Conservation (phyloP, 2,113 vertebrate genomes). For the Embiotoca jacksoni region DNA sequence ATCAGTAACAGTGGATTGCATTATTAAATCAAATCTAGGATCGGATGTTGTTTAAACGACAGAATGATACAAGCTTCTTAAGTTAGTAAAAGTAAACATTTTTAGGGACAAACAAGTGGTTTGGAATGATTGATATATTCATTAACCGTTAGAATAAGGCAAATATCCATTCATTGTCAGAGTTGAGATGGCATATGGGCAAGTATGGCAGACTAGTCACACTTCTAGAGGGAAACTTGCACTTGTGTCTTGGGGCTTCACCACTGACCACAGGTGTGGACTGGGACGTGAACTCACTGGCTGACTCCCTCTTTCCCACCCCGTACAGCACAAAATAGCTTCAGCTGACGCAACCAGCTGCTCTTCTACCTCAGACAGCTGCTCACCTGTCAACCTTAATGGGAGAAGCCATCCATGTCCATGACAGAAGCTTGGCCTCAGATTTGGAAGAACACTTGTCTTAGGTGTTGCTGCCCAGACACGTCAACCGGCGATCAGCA, state of each 20-base stretch:
- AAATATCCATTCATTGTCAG: too few relatives aligned
- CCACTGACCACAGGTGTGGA: neutral
- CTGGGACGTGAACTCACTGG: neutral
- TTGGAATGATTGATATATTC: too few relatives aligned
- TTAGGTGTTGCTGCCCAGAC: neutral
- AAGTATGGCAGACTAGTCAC: neutral
- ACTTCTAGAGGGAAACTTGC: neutral
- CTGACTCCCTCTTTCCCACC: neutral
- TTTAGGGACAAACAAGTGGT: too few relatives aligned
- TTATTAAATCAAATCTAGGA: too few relatives aligned
- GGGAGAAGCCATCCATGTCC: neutral
- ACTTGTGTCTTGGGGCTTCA: neutral
- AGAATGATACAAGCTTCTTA: too few relatives aligned
- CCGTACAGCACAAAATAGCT: neutral
- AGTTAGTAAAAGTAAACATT: too few relatives aligned
- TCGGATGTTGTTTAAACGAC: too few relatives aligned
- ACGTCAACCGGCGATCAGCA: neutral
- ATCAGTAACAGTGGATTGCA: too few relatives aligned
- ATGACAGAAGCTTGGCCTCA: neutral
- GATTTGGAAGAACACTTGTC: neutral
- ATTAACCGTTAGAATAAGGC: too few relatives aligned
- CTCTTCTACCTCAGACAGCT: constrained; percentile 3
- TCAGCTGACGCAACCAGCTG: constrained; percentile 1
- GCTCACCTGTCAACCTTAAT: neutral
- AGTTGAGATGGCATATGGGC: neutral